Percentiles rank a stretch among this genome's conserved stretches.
These are phyloP conservation scores for Malacoraja senta DNA, from an alignment of 2,797 vertebrate genomes.

Conservation along the genomic window DNA sequence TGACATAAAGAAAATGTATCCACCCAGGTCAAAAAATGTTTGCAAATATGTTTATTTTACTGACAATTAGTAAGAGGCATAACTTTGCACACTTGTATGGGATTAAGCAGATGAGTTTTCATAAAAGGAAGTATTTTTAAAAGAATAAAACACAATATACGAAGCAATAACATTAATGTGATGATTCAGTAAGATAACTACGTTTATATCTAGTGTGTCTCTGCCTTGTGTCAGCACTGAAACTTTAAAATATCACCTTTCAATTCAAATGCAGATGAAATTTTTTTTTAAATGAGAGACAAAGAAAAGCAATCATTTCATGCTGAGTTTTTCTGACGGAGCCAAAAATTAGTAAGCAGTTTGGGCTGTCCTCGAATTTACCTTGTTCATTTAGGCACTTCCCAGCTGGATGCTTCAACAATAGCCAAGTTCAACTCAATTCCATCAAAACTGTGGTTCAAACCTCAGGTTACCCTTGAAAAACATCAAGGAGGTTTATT, in stretches of 20 bases:
- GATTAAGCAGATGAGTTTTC: too few species aligned
- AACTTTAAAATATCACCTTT: background rate
- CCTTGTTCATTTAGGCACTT: background rate
- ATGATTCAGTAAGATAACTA: background rate
- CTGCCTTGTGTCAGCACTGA: background rate
- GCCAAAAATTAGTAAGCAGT: background rate
- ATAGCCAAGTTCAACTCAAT: background rate
- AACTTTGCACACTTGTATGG: too few species aligned
- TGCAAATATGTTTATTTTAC: too few species aligned
- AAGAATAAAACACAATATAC: background rate
- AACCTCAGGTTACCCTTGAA: background rate
- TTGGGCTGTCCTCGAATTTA: background rate
- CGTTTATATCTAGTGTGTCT: background rate
- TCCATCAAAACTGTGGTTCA: background rate
- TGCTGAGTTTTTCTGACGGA: background rate
- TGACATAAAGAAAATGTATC: background rate
- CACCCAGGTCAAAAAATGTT: too few species aligned
- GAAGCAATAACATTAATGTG: background rate
- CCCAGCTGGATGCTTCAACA: background rate
- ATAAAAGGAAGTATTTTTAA: background rate
- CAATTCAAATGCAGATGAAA: background rate
- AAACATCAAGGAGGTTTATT: background rate
- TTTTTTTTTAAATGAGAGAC: background rate
- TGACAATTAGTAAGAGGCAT: too few species aligned
- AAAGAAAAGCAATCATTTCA: background rate